Base-by-base conservation (phyloP, 1,140 invertebrate genomes). In the Anoplophora glabripennis region DNA sequence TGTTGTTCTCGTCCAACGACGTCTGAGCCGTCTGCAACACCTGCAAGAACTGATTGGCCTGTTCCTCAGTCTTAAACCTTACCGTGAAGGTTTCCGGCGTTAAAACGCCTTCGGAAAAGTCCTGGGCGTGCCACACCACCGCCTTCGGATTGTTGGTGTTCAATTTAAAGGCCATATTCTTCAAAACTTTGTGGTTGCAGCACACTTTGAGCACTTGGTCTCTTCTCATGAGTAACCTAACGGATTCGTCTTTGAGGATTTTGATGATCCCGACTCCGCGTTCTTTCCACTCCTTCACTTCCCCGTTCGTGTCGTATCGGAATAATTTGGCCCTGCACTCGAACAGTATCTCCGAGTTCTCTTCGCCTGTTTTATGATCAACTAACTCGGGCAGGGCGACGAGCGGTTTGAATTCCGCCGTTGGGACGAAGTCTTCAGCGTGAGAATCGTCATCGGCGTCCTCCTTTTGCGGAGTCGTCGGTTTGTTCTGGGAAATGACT, bases 271-370 rank as follows among this genome's bases (percentile, higher is more conserved):
- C 92, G 37, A 90, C 75, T 0, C 92, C 93, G 33, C 90, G 80
- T 69, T 95, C 92, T 71, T 95, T 94, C 92, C 92, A 96, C 72
- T 92, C 82, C 71, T 87, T 87, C 38, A 74, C 75, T 5, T 79
- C 68, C 3, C 66, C 66, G 36, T 37, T 61, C 56, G 69, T 70
- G 72, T 85, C 83, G 69, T 82, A 91, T 15, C 89, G 80, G 65
- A 87, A 83, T 5, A 94, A 70, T 69, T 87, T 90, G 0, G 85
- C 85, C 37, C 85, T 80, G 64, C 86, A 78, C 64, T 87, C 82
- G 68, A 88, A 92, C 3, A 94, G 59, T 7, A 86, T 70, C 35
- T 78, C 76, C 69, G 87, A 83, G 59, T 83, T 78, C 70, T 87
- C 85, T 72, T 86, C 86, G 51, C 85, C 88, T 38, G 87, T 93